Conservation (phyloP, 2,888 invertebrate species). For the Copidosoma aretas region DNA sequence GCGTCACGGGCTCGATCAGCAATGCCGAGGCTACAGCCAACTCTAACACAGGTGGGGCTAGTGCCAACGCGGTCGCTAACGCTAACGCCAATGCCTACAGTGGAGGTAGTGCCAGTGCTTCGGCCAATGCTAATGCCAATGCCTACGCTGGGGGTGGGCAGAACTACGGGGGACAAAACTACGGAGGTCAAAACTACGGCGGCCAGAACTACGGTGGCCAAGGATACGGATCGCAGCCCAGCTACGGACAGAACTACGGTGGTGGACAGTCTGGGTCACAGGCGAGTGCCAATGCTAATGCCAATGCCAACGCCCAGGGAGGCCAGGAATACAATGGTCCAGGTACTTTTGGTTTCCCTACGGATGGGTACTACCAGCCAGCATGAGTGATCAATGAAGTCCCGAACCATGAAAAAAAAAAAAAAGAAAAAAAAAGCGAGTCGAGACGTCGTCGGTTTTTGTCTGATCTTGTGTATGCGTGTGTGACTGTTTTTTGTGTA, state of each 20-base stretch:
- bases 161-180: background rate
- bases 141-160: constrained; percentile 7
- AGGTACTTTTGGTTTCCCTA: constrained; percentile 14
- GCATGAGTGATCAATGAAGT: too few relatives aligned
- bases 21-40: constrained; percentile 46
- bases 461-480: background rate
- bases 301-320: constrained; percentile 33
- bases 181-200: background rate
- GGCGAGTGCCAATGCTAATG: constrained; percentile 43
- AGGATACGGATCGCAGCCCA: too few relatives aligned
- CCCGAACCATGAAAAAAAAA: too few relatives aligned
- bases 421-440: too few relatives aligned
- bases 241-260: background rate
- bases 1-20: constrained; percentile 46
- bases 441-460: background rate
- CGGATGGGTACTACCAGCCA: background rate
- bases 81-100: constrained; percentile 36
- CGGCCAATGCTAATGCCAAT: constrained; percentile 24
- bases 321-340: background rate
- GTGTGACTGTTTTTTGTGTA: background rate
- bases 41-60: constrained; percentile 16
- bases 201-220: background rate
- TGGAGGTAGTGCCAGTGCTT: constrained; percentile 7
- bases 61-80: constrained; percentile 38
- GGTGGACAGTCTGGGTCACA: constrained; percentile 6